phyloP scores from a whole-genome alignment of 1,140 invertebrate genomes.

The Halesus radiatus region DNA sequence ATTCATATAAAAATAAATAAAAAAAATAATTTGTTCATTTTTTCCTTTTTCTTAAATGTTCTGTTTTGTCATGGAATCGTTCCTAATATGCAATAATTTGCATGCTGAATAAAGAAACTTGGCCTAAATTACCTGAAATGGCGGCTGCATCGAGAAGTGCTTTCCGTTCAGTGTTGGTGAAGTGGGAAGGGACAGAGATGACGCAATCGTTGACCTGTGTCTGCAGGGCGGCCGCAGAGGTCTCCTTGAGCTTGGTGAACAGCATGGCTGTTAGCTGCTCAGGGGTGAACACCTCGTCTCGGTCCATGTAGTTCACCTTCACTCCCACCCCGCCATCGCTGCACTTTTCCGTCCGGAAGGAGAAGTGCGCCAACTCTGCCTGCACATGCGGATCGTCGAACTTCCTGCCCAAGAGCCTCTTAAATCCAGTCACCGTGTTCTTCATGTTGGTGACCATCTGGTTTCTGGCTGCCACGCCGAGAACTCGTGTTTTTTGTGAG shows the following conservation, averaged over 20 bases:
- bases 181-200: slow-evolving; percentile 95
- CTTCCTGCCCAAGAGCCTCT: slow-evolving; percentile 89
- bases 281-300: slow-evolving; percentile 90
- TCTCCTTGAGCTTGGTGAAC: slow-evolving; percentile 96
- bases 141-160: slow-evolving; percentile 91
- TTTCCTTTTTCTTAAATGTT: too few species aligned
- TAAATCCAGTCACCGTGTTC: slow-evolving; percentile 96
- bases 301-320: slow-evolving; percentile 88
- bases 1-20: too few species aligned
- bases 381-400: slow-evolving; percentile 90
- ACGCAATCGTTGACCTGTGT: slow-evolving; percentile 97
- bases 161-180: slow-evolving; percentile 93
- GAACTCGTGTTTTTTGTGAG: slow-evolving; percentile 89
- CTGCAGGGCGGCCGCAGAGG: slow-evolving; percentile 87
- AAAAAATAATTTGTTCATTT: too few species aligned
- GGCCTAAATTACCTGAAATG: slow-evolving; percentile 74
- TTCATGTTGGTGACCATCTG: slow-evolving; percentile 97
- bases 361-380: slow-evolving; percentile 81
- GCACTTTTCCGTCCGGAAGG: slow-evolving; percentile 81
- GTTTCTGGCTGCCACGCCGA: slow-evolving; percentile 97
- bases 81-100: too few species aligned
- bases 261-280: slow-evolving; percentile 96
- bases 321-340: slow-evolving; percentile 84
- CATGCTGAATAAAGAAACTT: too few species aligned
- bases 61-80: too few species aligned